Base-by-base conservation (phyloP, 1,140 invertebrate species). In the Drosophila erecta region DNA sequence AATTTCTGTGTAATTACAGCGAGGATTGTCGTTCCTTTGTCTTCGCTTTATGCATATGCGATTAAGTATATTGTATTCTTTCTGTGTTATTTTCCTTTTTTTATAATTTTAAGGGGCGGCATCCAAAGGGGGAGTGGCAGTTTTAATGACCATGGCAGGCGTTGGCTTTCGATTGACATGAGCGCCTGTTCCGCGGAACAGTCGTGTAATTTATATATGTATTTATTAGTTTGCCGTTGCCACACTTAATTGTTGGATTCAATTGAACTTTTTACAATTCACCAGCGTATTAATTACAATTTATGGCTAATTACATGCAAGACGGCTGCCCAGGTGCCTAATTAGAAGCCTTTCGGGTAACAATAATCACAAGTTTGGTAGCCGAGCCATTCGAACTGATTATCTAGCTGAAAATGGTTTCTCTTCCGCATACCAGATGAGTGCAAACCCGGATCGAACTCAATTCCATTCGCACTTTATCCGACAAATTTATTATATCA, bases 111-210 rank as follows among this genome's bases (percentile, higher is more conserved):
- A 24, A 35, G 53, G 24, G 46, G 66, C 30, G 66, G 40, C 5
- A n/a, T 10, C 30, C 2, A 11, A 4, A 5, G 40, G 8, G 38
- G 51, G 47, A 27, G 44, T 41, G 49, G 65, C 40, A 65, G 20
- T 30, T 74, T 70, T 84, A 76, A 85, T 80, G 58, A 81, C 67
- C 61, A 60, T 60, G 64, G 57, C 67, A 80, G 75, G 77, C 73
- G 81, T 86, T 81, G 81, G 77, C 59, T 77, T 70, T 85, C 70
- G 84, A 85, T 85, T 85, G 81, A 85, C 76, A 79, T 81, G 76
- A 84, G 81, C 81, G 76, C 81, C 81, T 85, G 81, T 66, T 33
- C 43, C 49, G 46, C 51, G 7, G 54, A 8, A 17, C 27, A 35
- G 54, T 33, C 33, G 44, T 57, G 74, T 62, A 79, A 64, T 24